Evolutionary conservation across 2,888 invertebrate species (phyloP).

Genomic region (Hoplodrina ambigua): DNA sequence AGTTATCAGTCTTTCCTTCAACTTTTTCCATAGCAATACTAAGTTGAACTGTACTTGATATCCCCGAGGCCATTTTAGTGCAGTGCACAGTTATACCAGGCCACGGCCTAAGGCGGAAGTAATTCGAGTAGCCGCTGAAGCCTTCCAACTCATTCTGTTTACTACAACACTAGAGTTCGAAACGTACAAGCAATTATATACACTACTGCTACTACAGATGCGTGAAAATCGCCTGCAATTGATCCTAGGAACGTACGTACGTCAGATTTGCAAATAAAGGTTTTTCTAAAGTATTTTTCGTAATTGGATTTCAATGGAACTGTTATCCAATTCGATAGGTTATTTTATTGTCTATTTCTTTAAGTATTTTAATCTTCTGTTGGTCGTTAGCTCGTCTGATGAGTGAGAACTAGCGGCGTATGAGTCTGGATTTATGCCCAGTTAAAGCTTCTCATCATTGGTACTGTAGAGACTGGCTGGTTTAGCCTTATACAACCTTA

Average conservation of each 20-base stretch:
- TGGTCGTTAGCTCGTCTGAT: too few relatives aligned
- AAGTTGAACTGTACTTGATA: constrained; percentile 16
- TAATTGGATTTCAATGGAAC: constrained; percentile 3
- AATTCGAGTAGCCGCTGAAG: constrained; percentile 67
- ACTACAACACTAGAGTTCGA: constrained; percentile 31
- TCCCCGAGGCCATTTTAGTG: constrained; percentile 52
- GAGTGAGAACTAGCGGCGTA: too few relatives aligned
- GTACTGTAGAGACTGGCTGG: too few relatives aligned
- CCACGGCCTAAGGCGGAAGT: constrained; percentile 63
- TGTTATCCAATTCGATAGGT: too few relatives aligned
- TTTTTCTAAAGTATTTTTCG: constrained; percentile 7
- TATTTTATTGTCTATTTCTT: too few relatives aligned
- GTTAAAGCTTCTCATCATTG: too few relatives aligned
- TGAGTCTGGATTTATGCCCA: too few relatives aligned
- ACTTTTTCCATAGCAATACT: constrained; percentile 3
- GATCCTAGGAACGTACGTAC: not conserved
- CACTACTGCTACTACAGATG: constrained; percentile 13
- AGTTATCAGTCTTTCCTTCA: not conserved
- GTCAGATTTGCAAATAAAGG: constrained; percentile 13
- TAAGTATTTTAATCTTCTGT: too few relatives aligned
- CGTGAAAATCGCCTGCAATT: constrained; percentile 12
- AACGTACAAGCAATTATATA: constrained; percentile 31
- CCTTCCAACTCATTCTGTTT: constrained; percentile 63
- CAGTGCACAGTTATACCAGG: constrained; percentile 27
- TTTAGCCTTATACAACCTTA: too few relatives aligned